A percentile compares a stretch with the other conserved stretches of the same genome.
Conservation (phyloP, 2,797 vertebrate genomes). For the Huso huso region DNA sequence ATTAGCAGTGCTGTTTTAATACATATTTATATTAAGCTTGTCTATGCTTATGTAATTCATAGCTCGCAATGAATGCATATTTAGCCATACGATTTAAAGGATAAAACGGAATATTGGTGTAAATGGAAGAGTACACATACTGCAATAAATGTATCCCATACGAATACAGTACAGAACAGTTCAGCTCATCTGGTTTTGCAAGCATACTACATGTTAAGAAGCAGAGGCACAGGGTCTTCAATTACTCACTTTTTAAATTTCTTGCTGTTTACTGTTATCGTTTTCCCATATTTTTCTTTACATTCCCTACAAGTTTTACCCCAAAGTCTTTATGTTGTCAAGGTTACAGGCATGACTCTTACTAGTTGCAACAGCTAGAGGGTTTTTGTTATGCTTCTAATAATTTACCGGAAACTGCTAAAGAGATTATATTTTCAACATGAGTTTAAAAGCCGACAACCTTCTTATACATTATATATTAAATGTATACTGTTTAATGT, state of each 20-base stretch:
- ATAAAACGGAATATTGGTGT: slow-evolving; percentile 15
- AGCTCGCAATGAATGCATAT: neutral
- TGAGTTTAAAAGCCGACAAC: slow-evolving; percentile 21
- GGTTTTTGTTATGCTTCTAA: no score
- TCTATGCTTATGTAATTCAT: neutral
- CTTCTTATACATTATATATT: no score
- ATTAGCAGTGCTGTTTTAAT: slow-evolving; percentile 1
- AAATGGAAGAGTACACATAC: slow-evolving; percentile 4
- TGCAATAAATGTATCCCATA: slow-evolving; percentile 26
- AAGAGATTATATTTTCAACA: slow-evolving; percentile 18
- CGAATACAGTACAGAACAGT: slow-evolving; percentile 25
- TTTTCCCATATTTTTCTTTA: no score
- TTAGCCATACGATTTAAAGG: neutral
- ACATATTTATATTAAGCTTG: neutral
- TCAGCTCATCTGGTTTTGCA: slow-evolving; percentile 18
- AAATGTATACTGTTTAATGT: neutral
- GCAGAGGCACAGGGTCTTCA: slow-evolving; percentile 33
- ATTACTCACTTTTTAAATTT: slow-evolving; percentile 23
- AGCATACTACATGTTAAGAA: slow-evolving; percentile 36
- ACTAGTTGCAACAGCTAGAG: no score
- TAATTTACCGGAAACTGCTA: no score
- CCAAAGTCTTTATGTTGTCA: no score
- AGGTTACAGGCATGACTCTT: no score
- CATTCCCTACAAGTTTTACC: no score
- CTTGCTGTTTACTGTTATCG: no score